Percentiles rank a stretch among this genome's conserved stretches.
Conservation (phyloP, 2,113 vertebrate genomes). For the Nasalis larvatus region DNA sequence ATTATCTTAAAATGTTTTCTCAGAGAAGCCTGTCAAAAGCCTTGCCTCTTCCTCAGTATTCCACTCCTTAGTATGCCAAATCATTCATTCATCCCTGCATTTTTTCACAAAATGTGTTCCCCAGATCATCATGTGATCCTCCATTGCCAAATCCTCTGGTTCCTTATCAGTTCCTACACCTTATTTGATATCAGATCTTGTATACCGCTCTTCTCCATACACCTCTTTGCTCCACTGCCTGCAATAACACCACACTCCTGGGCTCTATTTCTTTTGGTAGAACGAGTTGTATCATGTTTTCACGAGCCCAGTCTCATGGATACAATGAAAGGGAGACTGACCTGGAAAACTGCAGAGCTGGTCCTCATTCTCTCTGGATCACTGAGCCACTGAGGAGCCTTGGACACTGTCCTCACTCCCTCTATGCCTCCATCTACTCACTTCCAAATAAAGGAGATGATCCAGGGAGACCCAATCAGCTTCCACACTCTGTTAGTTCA, state of each 20-base stretch:
- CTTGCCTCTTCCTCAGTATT: neutral
- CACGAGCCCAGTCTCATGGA: neutral
- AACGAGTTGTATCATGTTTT: neutral
- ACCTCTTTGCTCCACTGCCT: neutral
- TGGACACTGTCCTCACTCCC: neutral
- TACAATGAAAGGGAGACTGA: neutral
- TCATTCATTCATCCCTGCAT: no score
- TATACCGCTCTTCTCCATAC: accelerated
- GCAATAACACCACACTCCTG: neutral
- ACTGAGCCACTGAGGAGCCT: neutral
- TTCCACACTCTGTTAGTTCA: slow-evolving; percentile 23
- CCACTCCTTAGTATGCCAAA: neutral
- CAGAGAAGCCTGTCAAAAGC: neutral
- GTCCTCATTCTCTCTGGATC: neutral
- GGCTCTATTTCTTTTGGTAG: neutral
- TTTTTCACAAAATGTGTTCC: neutral
- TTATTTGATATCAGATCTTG: accelerated
- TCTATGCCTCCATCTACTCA: neutral
- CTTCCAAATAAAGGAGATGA: neutral
- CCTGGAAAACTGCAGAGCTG: neutral
- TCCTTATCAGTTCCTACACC: no score
- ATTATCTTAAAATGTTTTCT: neutral
- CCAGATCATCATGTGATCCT: accelerated
- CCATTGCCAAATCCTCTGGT: neutral
- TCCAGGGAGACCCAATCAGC: neutral